Evolutionary conservation across 2,113 vertebrate species (phyloP).

Genomic region (Brachypodius melanocephalos): DNA sequence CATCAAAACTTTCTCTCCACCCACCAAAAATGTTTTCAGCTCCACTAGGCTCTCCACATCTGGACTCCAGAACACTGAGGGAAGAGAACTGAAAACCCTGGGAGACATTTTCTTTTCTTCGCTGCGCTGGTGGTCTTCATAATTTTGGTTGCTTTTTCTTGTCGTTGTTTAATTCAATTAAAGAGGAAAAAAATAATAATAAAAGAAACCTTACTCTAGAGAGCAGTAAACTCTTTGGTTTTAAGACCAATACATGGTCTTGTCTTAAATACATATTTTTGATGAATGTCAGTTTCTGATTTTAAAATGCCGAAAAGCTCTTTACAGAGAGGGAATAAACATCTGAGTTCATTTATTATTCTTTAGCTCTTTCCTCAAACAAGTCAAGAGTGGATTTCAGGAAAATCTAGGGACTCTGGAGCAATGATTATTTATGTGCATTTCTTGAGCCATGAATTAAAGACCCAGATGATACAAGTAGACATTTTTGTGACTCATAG

Average conservation of each 20-base stretch:
- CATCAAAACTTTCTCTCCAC: constrained; percentile 31
- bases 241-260: neutral
- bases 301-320: neutral
- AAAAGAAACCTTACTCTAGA: constrained; percentile 39
- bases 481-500: neutral
- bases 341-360: constrained; percentile 4
- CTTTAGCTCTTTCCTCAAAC: neutral
- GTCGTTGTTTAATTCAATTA: constrained; percentile 51
- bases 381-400: neutral
- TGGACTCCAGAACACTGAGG: constrained; percentile 61
- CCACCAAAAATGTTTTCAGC: constrained; percentile 5
- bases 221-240: constrained; percentile 18
- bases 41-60: constrained; percentile 46
- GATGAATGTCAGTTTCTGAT: neutral
- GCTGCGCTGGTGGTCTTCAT: constrained; percentile 34
- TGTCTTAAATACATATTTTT: constrained; percentile 17
- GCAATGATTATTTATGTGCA: neutral
- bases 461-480: neutral
- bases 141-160: constrained; percentile 19
- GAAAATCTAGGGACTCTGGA: neutral
- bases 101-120: constrained; percentile 25
- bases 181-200: constrained; percentile 42
- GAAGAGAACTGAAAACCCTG: constrained; percentile 37
- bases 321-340: neutral
- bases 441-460: neutral